A percentile compares a stretch with the other conserved stretches of the same genome.
phyloP scores from a whole-genome alignment of 1,140 invertebrate genomes.

The Leptopilina boulardi region DNA sequence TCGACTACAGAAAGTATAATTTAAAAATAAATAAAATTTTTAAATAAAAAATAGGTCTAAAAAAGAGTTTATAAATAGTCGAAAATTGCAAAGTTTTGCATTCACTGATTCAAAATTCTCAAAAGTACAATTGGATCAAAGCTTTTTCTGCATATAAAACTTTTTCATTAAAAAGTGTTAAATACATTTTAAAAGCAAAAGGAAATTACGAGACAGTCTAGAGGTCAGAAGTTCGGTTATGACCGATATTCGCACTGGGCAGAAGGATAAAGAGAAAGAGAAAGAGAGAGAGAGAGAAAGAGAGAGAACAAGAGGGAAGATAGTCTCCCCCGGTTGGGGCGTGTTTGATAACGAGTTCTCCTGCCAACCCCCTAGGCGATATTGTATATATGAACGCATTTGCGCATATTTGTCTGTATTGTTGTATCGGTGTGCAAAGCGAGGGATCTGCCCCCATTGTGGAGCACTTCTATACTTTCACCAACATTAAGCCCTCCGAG shows the following conservation, averaged over 20 bases:
- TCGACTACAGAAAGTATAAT: no score
- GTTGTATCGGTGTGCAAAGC: constrained; percentile 1
- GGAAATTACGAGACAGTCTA: neutral
- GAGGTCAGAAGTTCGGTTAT: constrained; percentile 38
- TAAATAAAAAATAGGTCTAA: no score
- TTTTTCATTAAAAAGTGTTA: no score
- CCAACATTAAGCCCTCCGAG: constrained; percentile 55
- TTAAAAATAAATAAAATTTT: no score
- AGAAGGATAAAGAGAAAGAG: neutral
- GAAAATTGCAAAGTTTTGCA: no score
- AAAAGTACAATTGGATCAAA: no score
- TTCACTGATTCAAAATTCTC: no score
- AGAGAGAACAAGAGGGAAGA: no score
- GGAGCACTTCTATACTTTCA: constrained; percentile 46
- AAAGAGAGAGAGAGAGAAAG: no score
- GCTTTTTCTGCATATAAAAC: no score
- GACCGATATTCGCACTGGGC: constrained; percentile 48
- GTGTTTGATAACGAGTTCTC: constrained; percentile 49
- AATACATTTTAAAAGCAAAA: neutral
- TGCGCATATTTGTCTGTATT: constrained; percentile 6
- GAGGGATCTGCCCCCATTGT: constrained; percentile 42
- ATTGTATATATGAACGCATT: neutral
- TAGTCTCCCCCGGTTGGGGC: constrained; percentile 41
- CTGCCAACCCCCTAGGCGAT: constrained; percentile 1
- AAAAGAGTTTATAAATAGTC: no score